Conservation (phyloP, 2,113 vertebrate genomes). For the Oceanites oceanicus region DNA sequence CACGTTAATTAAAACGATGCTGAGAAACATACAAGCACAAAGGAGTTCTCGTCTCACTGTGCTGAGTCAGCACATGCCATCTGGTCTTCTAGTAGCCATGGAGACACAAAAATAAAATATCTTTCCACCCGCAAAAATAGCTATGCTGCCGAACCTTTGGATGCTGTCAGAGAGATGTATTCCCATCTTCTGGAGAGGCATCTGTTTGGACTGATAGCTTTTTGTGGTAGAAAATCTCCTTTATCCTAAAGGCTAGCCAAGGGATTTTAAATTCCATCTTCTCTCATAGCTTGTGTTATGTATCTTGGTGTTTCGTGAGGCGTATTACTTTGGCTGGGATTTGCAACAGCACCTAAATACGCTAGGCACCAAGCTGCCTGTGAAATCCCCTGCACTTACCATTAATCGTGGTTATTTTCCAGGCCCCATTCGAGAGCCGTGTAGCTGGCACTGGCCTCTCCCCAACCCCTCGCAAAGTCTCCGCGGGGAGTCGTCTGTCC, state of each 20-base stretch:
- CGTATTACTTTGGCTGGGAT: neutral
- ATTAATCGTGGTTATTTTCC: neutral
- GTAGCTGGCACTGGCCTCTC: neutral
- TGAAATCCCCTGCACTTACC: neutral
- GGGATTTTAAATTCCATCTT: neutral
- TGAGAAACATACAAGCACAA: neutral
- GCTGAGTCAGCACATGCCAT: neutral
- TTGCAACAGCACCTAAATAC: neutral
- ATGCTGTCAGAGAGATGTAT: neutral
- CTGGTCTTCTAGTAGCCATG: neutral
- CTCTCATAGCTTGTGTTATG: neutral
- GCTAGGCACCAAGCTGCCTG: rapidly evolving
- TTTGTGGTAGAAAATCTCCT: neutral
- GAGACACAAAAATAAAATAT: neutral
- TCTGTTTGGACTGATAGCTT: neutral
- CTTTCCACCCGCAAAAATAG: neutral
- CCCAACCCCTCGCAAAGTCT: neutral
- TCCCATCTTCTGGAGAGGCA: neutral
- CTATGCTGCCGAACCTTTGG: neutral
- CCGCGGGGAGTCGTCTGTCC: rapidly evolving
- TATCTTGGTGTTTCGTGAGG: neutral
- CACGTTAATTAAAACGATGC: neutral
- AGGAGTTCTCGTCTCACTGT: neutral
- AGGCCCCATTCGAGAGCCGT: neutral
- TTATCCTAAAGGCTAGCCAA: neutral